phyloP scores from a whole-genome alignment of 2,888 invertebrate genomes.

The Empis livida region DNA sequence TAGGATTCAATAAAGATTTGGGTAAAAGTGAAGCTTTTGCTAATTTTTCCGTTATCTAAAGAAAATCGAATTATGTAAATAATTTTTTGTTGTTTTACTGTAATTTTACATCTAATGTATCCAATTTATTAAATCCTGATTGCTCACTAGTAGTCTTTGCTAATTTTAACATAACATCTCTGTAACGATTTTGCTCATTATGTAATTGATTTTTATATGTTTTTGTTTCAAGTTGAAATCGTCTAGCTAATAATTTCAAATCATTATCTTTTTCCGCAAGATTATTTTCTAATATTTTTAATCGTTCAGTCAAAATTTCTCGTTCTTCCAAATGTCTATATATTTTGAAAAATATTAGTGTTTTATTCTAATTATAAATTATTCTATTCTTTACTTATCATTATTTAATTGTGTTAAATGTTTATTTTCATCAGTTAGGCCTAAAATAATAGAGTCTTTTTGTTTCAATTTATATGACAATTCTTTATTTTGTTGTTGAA shows the following conservation, averaged over 20 bases:
- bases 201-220: constrained; percentile 58
- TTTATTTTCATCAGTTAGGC: constrained; percentile 53
- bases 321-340: constrained; percentile 54
- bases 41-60: constrained; percentile 1
- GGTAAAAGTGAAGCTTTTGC: neutral
- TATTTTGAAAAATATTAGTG: too few species aligned
- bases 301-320: constrained; percentile 54
- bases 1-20: neutral
- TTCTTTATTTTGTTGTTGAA: constrained; percentile 50
- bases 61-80: neutral
- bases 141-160: constrained; percentile 34
- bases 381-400: constrained; percentile 46
- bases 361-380: neutral
- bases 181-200: constrained; percentile 53
- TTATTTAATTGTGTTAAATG: constrained; percentile 57
- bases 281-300: constrained; percentile 42
- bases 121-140: constrained; percentile 28
- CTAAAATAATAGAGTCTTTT: constrained; percentile 52
- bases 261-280: constrained; percentile 48
- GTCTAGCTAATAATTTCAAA: constrained; percentile 51
- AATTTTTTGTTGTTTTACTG: neutral
- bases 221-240: constrained; percentile 58
- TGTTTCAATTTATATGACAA: constrained; percentile 51
- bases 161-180: constrained; percentile 53
- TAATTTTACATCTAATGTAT: constrained; percentile 26